phyloP scores from a whole-genome alignment of 2,797 vertebrate species.

The Simalia tracyae region DNA sequence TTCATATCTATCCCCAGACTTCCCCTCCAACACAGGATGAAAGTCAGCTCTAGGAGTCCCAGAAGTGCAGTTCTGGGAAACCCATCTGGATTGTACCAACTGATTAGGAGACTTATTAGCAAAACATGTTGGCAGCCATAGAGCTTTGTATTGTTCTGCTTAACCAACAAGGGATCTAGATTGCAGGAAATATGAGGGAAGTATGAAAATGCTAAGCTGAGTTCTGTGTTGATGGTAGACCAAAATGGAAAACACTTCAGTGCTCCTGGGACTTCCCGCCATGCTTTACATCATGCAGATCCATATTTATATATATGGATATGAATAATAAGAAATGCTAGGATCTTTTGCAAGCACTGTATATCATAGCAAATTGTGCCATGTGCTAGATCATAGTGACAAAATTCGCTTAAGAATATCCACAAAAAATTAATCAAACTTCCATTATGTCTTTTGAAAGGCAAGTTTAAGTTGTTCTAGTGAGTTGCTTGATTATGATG shows the following conservation, averaged over 20 bases:
- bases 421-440: background rate
- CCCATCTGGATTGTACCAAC: background rate
- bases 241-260: background rate
- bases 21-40: background rate
- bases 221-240: background rate
- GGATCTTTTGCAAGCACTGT: background rate
- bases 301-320: background rate
- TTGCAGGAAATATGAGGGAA: rapidly evolving
- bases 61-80: background rate
- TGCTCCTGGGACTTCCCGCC: background rate
- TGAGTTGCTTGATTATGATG: background rate
- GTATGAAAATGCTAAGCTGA: background rate
- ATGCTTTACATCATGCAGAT: background rate
- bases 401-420: background rate
- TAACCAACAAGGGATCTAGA: background rate
- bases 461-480: background rate
- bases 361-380: background rate
- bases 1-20: background rate
- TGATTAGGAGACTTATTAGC: background rate
- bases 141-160: background rate
- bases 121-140: background rate
- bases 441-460: background rate
- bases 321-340: background rate
- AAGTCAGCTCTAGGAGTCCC: background rate
- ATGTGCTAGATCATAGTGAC: background rate